These are phyloP conservation scores for Gymnocephalus cernua DNA, from an alignment of 2,113 vertebrate species.

Conservation along the genomic window DNA sequence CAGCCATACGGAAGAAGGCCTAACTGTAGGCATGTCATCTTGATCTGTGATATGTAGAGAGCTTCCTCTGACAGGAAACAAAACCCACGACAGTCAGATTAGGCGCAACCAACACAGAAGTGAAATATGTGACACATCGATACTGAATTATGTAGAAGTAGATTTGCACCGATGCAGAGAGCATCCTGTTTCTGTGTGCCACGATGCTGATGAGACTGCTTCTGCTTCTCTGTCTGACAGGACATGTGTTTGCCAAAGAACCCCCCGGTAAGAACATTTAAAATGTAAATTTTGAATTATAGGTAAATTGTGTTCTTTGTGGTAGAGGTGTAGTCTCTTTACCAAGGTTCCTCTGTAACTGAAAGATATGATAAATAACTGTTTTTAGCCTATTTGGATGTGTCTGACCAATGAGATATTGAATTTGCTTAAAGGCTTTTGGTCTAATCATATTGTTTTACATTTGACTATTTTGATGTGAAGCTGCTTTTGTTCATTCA, in stretches of 20 bases:
- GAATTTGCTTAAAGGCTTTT: not conserved
- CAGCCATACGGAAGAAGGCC: not conserved
- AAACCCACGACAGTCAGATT: slow-evolving; percentile 8
- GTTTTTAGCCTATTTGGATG: not conserved
- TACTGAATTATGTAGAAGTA: not conserved
- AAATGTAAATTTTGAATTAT: not conserved
- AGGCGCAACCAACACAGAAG: not conserved
- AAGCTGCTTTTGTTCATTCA: not conserved
- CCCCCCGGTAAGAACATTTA: slow-evolving; percentile 56
- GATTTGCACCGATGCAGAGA: not conserved
- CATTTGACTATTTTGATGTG: not conserved
- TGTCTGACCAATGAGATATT: not conserved
- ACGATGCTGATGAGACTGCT: slow-evolving; percentile 27
- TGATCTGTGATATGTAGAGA: not conserved
- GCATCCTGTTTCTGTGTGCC: not conserved
- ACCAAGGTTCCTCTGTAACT: too few relatives aligned
- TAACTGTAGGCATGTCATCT: not conserved
- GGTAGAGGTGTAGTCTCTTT: too few relatives aligned
- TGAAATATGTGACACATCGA: too few relatives aligned
- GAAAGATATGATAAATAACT: not conserved
- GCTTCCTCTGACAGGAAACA: slow-evolving; percentile 53
- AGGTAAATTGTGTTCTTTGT: not conserved
- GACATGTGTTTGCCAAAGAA: slow-evolving; percentile 36
- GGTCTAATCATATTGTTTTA: not conserved
- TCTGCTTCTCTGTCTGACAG: slow-evolving; percentile 54